These are phyloP conservation scores for Acleris emargana DNA, from an alignment of 2,888 invertebrate species.

Conservation along the genomic window DNA sequence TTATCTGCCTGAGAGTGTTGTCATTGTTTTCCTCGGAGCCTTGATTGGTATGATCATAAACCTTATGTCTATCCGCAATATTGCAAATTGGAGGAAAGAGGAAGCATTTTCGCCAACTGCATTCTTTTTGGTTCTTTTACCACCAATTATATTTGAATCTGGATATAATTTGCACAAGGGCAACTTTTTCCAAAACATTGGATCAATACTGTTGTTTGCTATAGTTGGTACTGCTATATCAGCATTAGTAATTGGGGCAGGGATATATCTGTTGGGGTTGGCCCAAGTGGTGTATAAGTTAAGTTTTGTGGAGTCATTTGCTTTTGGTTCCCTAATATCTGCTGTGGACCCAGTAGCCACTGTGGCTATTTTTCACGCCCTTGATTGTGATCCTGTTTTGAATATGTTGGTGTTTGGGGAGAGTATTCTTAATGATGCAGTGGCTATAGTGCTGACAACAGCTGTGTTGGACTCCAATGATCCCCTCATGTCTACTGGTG, in stretches of 20 bases:
- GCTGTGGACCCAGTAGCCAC: conserved; percentile 99
- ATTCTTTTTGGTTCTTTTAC: conserved; percentile 97
- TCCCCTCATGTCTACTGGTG: conserved; percentile 86
- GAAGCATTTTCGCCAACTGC: conserved; percentile 99
- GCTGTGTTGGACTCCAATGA: conserved; percentile 89
- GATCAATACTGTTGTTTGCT: conserved; percentile 99
- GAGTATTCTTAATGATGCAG: conserved; percentile 98
- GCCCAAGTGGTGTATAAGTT: conserved; percentile 96
- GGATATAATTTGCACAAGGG: conserved; percentile 99
- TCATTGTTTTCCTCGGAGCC: conserved; percentile 97
- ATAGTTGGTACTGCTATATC: conserved; percentile 98
- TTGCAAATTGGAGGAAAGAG: conserved; percentile 98
- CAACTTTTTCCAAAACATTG: conserved; percentile 98
- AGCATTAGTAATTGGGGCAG: conserved; percentile 97
- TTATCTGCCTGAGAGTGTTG: conserved; percentile 98
- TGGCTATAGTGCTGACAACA: conserved; percentile 98
- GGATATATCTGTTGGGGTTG: conserved; percentile 96
- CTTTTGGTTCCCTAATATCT: conserved; percentile 98
- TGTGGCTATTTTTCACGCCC: conserved; percentile 98
- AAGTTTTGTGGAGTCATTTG: conserved; percentile 98
- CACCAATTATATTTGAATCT: conserved; percentile 99
- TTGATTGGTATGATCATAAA: conserved; percentile 96
- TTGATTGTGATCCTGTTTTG: conserved; percentile 97
- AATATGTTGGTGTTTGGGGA: conserved; percentile 99
- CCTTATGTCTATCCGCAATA: conserved; percentile 93